Base-by-base conservation (phyloP, 2,113 vertebrate genomes). In the Crypturellus undulatus region DNA sequence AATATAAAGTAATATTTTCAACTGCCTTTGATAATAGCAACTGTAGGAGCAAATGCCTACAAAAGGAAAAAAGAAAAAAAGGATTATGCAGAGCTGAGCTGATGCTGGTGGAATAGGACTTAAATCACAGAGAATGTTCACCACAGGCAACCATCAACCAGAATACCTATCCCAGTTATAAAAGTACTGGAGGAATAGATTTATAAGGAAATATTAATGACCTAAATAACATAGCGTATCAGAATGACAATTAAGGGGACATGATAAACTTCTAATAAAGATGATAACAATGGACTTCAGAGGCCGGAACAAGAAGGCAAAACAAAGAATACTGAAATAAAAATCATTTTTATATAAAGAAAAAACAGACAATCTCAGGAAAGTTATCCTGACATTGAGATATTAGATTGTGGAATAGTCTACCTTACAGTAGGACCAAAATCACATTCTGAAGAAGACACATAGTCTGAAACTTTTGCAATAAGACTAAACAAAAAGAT, bases 401-500 rank as follows among this genome's bases (percentile, higher is more conserved):
- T 67, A 87, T 4, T 59, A 77, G 24, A 13, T 63, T 28, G 8
- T 75, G 45, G 58, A 94, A 87, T 21, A 52, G 62, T 79, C 52
- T 89, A 38, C 24, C 75, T 58, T 79, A 58, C 9, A 64, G 62
- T 79, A 3, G 7, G 21, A 47, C 62, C 82, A 52, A 77, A 49
- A 60, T 15, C 65, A 24, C 6, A 78, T 42, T 80, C 49, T 49
- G 49, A 49, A 24, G 45, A 47, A 19, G 49, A 49, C 49, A 49
- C 49, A 49, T 10, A 49, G 45, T 68, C 72, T 80, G 64, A 90
- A 91, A 93, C 4, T 68, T 43, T 79, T 86, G 42, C 16, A 81
- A 60, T 58, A 93, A 86, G 60, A 17, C 26, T 71, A 78, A 93
- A 75, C 22, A 84, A 90, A 94, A 38, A 78, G n/a, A 80, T 79